Conservation (phyloP, 2,797 vertebrate genomes). For the Brachyrhaphis roseni region DNA sequence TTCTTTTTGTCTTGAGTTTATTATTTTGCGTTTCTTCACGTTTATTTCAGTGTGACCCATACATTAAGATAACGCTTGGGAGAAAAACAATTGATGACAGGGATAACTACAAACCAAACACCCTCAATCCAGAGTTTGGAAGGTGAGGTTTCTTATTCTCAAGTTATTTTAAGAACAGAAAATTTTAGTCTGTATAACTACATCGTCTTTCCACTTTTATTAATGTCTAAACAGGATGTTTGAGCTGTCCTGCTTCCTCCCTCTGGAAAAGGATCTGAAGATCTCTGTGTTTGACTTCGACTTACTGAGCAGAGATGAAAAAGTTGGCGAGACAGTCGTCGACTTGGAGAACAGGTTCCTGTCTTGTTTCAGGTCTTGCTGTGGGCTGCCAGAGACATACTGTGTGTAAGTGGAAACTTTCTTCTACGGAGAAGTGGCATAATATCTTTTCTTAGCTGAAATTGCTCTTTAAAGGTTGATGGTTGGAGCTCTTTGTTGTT, state of each 20-base stretch:
- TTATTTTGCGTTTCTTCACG: constrained; percentile 7
- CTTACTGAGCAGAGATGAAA: constrained; percentile 91
- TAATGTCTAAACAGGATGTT: constrained; percentile 86
- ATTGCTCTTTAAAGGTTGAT: constrained; percentile 7
- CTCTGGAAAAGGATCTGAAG: constrained; percentile 98
- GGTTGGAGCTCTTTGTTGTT: background rate
- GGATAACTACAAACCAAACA: constrained; percentile 93
- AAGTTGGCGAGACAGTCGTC: constrained; percentile 96
- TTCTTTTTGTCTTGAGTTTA: background rate
- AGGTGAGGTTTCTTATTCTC: constrained; percentile 77
- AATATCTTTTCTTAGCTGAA: background rate
- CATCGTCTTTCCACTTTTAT: background rate
- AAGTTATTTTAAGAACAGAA: background rate
- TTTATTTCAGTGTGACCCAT: constrained; percentile 92
- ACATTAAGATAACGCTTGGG: constrained; percentile 91
- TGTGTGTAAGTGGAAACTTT: constrained; percentile 86
- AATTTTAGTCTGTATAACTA: background rate
- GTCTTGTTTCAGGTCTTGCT: constrained; percentile 90
- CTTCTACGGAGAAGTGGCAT: background rate
- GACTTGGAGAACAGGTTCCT: constrained; percentile 97
- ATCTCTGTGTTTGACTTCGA: constrained; percentile 96
- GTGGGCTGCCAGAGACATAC: constrained; percentile 93
- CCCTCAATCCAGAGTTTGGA: constrained; percentile 92
- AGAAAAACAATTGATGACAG: constrained; percentile 93
- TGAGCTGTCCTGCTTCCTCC: constrained; percentile 94